phyloP scores from a whole-genome alignment of 2,113 vertebrate genomes.

The Hippocampus comes region DNA sequence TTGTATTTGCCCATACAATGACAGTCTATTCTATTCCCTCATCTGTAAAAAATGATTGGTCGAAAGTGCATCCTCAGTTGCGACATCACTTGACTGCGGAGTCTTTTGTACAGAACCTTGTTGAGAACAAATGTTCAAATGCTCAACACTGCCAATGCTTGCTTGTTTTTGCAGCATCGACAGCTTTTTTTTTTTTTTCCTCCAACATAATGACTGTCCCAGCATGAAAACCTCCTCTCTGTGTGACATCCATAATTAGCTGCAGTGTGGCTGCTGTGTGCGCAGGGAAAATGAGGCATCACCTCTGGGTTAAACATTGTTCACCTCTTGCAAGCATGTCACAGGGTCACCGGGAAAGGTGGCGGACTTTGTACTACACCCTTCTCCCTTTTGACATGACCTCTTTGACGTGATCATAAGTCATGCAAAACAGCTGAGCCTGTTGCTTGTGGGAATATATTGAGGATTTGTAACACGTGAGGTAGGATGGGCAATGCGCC shows the following conservation, averaged over 20 bases:
- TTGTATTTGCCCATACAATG: too few species aligned
- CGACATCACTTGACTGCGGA: background rate
- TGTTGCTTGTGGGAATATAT: constrained; percentile 8
- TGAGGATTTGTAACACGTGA: constrained; percentile 5
- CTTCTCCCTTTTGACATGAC: constrained; percentile 21
- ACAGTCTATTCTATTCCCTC: too few species aligned
- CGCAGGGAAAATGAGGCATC: constrained; percentile 2
- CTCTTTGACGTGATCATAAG: constrained; percentile 14
- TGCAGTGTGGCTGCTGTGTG: constrained; percentile 23
- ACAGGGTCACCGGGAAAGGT: constrained; percentile 30
- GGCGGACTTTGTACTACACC: background rate
- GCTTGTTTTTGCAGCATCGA: constrained; percentile 1
- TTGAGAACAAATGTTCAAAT: background rate
- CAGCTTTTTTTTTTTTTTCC: constrained; percentile 21
- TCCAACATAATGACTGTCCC: constrained; percentile 24
- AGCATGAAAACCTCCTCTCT: constrained; percentile 14
- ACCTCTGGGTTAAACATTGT: constrained; percentile 38
- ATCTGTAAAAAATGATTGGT: too few species aligned
- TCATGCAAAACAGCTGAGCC: constrained; percentile 11
- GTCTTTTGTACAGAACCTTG: background rate
- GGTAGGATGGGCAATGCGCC: background rate
- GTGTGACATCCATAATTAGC: constrained; percentile 55
- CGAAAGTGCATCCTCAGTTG: background rate
- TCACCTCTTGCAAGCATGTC: constrained; percentile 28
- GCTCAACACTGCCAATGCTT: background rate